Evolutionary conservation across 2,797 vertebrate genomes (phyloP).

Genomic region (Pseudochirops corinnae): DNA sequence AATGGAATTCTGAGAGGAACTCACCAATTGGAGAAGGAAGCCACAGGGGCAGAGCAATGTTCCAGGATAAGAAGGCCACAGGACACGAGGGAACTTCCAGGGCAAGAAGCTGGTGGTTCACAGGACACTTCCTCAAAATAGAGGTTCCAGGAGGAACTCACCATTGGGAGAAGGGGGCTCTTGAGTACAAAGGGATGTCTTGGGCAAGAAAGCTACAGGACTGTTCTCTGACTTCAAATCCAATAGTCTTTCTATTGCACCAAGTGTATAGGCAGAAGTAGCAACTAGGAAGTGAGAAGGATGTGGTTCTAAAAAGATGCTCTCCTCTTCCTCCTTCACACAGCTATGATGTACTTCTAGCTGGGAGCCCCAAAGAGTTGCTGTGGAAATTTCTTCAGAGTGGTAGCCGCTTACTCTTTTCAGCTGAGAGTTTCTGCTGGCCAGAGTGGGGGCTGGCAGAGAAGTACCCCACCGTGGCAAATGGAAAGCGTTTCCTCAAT

Average conservation of each 20-base stretch:
- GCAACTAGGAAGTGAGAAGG: background rate
- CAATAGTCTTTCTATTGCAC: background rate
- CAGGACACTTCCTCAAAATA: background rate
- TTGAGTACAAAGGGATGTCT: background rate
- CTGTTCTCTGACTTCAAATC: background rate
- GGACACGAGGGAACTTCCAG: background rate
- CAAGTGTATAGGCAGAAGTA: background rate
- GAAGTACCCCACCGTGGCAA: conserved; percentile 90
- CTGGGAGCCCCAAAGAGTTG: conserved; percentile 89
- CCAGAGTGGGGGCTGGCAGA: conserved; percentile 91
- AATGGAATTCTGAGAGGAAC: background rate
- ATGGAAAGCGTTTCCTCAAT: conserved; percentile 94
- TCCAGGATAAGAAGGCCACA: background rate
- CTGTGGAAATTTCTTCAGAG: conserved; percentile 88
- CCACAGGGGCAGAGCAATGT: background rate
- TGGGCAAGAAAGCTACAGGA: background rate
- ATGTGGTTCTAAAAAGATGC: background rate
- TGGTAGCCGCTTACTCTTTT: conserved; percentile 90
- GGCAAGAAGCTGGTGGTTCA: background rate
- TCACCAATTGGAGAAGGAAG: background rate
- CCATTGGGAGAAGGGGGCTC: background rate
- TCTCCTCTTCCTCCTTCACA: background rate
- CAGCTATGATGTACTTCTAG: conserved; percentile 91
- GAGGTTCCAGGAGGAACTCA: background rate
- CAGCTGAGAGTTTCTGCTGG: conserved; percentile 93